These are phyloP conservation scores for Cataglyphis cursor DNA, from an alignment of 2,888 invertebrate species.

Conservation along the genomic window DNA sequence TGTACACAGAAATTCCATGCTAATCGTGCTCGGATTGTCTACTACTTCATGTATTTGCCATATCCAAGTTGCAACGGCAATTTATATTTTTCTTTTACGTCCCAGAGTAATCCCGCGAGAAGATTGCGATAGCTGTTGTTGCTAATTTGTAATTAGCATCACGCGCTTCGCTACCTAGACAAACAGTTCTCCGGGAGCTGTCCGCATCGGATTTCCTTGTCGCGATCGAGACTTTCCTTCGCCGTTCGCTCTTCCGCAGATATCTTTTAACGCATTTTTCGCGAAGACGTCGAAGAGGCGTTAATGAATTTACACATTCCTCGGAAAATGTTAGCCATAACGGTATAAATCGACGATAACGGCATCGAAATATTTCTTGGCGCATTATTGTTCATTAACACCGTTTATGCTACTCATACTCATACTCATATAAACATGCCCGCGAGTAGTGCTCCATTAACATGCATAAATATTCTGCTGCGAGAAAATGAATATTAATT, in stretches of 20 bases:
- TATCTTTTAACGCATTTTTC: neutral
- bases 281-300: neutral
- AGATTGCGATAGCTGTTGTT: neutral
- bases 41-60: neutral
- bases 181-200: conserved; percentile 19
- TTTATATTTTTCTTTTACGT: neutral
- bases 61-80: conserved; percentile 23
- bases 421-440: neutral
- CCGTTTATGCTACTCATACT: neutral
- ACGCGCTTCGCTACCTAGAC: conserved; percentile 13
- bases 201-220: conserved; percentile 2
- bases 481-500: conserved; percentile 37
- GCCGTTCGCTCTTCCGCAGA: neutral
- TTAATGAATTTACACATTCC: conserved; percentile 40
- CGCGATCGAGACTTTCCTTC: neutral
- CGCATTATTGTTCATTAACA: conserved; percentile 33
- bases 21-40: neutral
- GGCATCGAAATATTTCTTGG: conserved; percentile 29
- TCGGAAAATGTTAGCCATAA: conserved; percentile 20
- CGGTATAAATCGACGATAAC: conserved; percentile 33
- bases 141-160: conserved; percentile 32
- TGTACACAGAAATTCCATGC: neutral
- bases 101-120: conserved; percentile 20
- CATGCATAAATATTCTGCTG: neutral
- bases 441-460: neutral